Conservation (phyloP, 2,113 vertebrate genomes). For the Heterotilapia buettikoferi region DNA sequence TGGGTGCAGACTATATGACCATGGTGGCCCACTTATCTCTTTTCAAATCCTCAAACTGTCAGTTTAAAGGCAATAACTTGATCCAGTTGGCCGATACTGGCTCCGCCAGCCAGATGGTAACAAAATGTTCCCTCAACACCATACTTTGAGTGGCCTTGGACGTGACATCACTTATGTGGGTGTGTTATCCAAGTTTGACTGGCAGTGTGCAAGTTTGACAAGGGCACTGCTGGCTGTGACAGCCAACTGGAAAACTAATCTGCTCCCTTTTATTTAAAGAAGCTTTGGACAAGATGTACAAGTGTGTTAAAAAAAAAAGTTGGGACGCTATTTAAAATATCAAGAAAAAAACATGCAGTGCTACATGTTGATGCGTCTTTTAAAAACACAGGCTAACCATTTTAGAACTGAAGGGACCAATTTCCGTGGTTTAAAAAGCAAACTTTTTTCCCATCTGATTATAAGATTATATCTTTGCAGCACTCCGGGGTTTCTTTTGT, state of each 20-base stretch:
- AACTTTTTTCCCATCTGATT: neutral
- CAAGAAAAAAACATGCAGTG: neutral
- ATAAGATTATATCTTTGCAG: neutral
- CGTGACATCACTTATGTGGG: neutral
- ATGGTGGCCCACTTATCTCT: neutral
- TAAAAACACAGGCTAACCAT: neutral
- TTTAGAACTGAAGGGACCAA: neutral
- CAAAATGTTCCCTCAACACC: neutral
- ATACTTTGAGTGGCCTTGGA: neutral
- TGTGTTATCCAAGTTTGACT: neutral
- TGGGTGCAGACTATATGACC: conserved; percentile 64
- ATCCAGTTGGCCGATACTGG: neutral
- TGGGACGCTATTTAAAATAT: neutral
- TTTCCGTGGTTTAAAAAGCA: neutral
- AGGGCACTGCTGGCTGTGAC: neutral
- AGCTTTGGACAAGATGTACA: neutral
- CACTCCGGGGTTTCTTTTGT: neutral
- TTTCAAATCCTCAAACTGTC: neutral
- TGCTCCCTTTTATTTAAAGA: neutral
- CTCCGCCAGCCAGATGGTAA: neutral
- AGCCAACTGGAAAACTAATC: neutral
- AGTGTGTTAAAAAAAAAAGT: neutral
- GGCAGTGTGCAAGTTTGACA: neutral
- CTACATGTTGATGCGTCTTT: rapidly evolving
- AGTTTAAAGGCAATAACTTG: neutral